phyloP scores from a whole-genome alignment of 2,797 vertebrate genomes.

The Falco rusticolus region DNA sequence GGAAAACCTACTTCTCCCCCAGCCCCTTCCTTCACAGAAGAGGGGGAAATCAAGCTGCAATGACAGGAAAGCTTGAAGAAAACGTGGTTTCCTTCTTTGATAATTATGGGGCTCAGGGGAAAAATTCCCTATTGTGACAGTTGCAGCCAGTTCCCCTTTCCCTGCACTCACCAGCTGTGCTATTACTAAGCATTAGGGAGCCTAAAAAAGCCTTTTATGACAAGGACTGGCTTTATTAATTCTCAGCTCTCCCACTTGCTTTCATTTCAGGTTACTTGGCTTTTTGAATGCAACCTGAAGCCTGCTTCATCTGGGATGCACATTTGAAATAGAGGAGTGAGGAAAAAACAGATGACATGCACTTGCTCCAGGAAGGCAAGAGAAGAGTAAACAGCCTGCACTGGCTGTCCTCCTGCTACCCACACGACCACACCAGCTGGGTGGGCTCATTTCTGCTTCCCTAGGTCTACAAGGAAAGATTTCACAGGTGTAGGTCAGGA shows the following conservation, averaged over 20 bases:
- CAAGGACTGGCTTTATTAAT: neutral
- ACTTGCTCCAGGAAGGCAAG: neutral
- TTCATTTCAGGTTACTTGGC: neutral
- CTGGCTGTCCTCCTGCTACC: neutral
- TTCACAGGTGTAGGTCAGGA: accelerated
- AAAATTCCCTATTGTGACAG: neutral
- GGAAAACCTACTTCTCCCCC: neutral
- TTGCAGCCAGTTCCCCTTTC: conserved; percentile 10
- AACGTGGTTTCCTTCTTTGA: neutral
- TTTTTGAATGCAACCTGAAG: neutral
- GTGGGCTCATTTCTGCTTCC: neutral
- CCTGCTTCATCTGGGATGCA: neutral
- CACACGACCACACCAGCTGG: neutral
- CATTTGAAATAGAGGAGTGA: neutral
- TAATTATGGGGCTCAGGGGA: neutral
- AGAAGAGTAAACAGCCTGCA: neutral
- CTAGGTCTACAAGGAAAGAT: neutral
- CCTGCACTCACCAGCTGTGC: neutral
- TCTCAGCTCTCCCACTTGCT: neutral
- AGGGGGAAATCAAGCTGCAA: neutral
- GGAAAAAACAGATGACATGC: accelerated
- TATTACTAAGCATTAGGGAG: neutral
- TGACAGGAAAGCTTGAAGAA: neutral
- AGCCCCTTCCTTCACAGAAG: neutral
- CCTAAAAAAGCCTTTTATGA: neutral